phyloP scores from a whole-genome alignment of 2,797 vertebrate genomes.

The Dermochelys coriacea region DNA sequence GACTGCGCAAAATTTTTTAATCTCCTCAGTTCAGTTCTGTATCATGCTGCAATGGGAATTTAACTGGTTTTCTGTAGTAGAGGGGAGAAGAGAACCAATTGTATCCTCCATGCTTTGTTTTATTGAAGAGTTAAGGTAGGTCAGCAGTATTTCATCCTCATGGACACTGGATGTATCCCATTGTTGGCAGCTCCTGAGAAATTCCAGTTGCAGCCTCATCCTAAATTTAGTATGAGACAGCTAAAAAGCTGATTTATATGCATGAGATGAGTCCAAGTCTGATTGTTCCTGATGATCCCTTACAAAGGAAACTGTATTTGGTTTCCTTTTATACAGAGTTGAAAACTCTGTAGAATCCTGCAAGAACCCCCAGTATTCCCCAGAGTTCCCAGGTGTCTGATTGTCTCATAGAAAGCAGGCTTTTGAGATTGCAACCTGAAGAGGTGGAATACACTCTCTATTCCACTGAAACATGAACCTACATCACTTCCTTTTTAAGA shows the following conservation, averaged over 20 bases:
- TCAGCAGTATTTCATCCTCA: background rate
- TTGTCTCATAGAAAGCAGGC: background rate
- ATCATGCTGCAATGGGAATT: background rate
- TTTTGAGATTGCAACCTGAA: background rate
- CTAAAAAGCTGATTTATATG: background rate
- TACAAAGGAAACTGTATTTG: background rate
- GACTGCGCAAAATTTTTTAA: slow-evolving; percentile 41
- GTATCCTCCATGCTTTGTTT: background rate
- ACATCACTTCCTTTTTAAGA: background rate
- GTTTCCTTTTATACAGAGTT: background rate
- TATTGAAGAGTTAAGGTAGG: slow-evolving; percentile 14
- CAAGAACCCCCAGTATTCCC: background rate
- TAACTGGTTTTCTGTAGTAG: background rate
- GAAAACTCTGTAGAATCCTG: background rate
- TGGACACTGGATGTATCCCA: background rate
- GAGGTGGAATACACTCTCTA: background rate
- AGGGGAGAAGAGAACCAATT: background rate
- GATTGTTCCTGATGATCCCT: background rate
- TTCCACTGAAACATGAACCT: background rate
- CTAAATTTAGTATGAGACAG: background rate
- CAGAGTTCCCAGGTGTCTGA: background rate
- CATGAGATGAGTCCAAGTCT: background rate
- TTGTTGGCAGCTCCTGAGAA: background rate
- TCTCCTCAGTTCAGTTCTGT: background rate
- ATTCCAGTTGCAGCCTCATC: background rate